These are phyloP conservation scores for Marmota flaviventris DNA, from an alignment of 2,113 vertebrate genomes.

Conservation along the genomic window DNA sequence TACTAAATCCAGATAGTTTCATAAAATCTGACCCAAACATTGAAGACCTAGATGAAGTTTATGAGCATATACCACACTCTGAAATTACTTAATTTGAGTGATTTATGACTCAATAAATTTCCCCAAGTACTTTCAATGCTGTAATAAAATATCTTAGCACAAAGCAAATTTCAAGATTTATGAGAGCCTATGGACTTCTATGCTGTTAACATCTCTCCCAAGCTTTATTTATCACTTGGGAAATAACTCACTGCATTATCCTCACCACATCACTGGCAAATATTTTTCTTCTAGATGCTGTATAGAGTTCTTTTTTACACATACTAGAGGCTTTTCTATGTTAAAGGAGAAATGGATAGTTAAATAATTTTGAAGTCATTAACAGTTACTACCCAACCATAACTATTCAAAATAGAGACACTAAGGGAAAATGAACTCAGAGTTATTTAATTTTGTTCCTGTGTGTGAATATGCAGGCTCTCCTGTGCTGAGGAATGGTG, in stretches of 20 bases:
- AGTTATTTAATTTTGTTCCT: not conserved
- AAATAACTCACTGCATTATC: constrained; percentile 59
- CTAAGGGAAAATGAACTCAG: not conserved
- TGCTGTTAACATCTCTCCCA: not conserved
- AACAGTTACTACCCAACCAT: not conserved
- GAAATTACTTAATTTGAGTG: constrained; percentile 77
- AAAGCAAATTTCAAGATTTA: constrained; percentile 74
- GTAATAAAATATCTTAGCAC: constrained; percentile 49
- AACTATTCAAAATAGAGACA: not conserved
- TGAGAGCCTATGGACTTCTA: constrained; percentile 23
- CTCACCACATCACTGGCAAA: constrained; percentile 12
- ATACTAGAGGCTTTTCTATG: not conserved
- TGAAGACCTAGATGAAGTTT: constrained; percentile 61
- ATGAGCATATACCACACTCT: not conserved
- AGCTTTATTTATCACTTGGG: constrained; percentile 67
- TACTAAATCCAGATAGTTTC: not conserved
- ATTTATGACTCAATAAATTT: constrained; percentile 74
- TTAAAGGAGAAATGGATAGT: not conserved
- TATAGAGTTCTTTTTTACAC: not conserved
- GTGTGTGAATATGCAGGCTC: not conserved
- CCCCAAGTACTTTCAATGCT: constrained; percentile 58
- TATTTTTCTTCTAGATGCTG: rapidly evolving
- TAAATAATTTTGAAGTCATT: not conserved
- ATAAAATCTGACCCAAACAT: constrained; percentile 58
- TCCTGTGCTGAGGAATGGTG: no score